Evolutionary conservation across 2,888 invertebrate genomes (phyloP), one percentile per base, ranked within the genome.

Genomic region (Hypercompe scribonia): DNA sequence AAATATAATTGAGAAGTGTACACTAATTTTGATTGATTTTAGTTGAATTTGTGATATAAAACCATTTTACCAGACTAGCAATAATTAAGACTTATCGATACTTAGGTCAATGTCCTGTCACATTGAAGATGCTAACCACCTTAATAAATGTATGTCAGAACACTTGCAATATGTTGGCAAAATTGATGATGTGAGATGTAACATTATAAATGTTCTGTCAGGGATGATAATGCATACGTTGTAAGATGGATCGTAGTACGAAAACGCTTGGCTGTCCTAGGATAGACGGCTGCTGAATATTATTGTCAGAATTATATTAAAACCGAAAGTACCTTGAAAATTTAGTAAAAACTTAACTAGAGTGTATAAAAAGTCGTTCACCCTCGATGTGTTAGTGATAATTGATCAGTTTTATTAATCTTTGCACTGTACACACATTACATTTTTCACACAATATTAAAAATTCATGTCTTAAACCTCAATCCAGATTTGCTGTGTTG

Each of bases 131-230:
- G 24, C 36, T 36, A 58, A 18, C 39, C 2, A 28, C 28, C 31
- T 50, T 67, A 36, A 64, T 34, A 67, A 24, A 50, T 67, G 36
- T 34, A 36, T 39, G 31, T 61, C 31, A 31, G 50, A 65, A 50
- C 72, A 68, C 69, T 50, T 73, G 64, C 72, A 76, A 82, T 79
- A 76, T 78, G 81, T 72, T 82, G 31, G 15, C 71, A 77, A 75
- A 83, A 87, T 87, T 84, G 84, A 88, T 89, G 84, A 80, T 82
- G 74, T 78, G 73, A 80, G 83, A 81, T 81, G 81, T 83, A 73
- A 72, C 71, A 74, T 88, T 79, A 87, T 86, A 85, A 88, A 89
- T 87, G 87, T 80, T 72, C 83, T 72, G 84, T 85, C 87, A 80
- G 75, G 65, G 73, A 69, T 73, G 66, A 74, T 82, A 81, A 84